These are phyloP conservation scores for Natrix natrix DNA, from an alignment of 2,797 vertebrate genomes.

Conservation along the genomic window DNA sequence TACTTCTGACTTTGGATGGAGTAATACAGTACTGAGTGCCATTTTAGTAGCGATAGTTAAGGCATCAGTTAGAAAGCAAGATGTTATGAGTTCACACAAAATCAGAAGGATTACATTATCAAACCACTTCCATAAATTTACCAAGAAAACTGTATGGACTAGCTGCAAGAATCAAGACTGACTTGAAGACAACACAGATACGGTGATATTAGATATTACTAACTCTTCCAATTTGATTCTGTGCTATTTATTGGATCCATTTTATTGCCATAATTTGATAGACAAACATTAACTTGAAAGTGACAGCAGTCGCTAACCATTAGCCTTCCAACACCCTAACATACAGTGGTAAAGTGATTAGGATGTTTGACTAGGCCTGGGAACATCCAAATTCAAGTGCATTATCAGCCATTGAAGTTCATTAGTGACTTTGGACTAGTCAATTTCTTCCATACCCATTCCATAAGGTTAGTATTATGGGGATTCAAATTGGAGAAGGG, in stretches of 20 bases:
- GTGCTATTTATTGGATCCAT: not conserved
- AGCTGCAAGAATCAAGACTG: not conserved
- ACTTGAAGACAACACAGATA: not conserved
- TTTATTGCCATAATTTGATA: not conserved
- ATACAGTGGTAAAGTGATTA: not conserved
- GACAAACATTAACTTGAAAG: not conserved
- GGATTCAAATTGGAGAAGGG: not conserved
- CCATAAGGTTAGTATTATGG: not conserved
- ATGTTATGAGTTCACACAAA: not conserved
- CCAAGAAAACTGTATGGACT: not conserved
- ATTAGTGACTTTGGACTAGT: not conserved
- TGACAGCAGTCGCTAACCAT: not conserved
- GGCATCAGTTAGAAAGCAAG: not conserved
- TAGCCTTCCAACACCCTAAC: not conserved
- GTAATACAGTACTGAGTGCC: not conserved
- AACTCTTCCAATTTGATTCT: not conserved
- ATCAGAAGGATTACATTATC: not conserved
- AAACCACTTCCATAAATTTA: not conserved
- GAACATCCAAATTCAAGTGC: not conserved
- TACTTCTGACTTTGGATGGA: too few species aligned
- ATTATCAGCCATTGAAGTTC: not conserved
- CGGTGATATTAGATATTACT: not conserved
- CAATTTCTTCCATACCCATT: not conserved
- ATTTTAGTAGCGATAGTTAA: not conserved
- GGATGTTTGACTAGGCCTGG: not conserved